Percentiles rank a stretch among this genome's conserved stretches.
phyloP scores from a whole-genome alignment of 1,140 invertebrate genomes.

The Drosophila sechellia region DNA sequence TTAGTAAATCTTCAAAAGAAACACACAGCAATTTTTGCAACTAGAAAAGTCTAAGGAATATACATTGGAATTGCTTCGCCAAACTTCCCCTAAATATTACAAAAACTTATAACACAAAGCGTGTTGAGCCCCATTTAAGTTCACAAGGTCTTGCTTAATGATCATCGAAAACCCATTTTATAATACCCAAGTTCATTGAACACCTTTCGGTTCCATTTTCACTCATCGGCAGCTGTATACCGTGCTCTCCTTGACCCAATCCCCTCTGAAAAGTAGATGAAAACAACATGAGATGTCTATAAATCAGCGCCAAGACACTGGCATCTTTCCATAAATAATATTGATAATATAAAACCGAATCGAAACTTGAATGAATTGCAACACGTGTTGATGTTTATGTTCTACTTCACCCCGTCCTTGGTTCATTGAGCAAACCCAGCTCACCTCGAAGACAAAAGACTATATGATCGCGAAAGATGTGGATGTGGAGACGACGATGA shows the following conservation, averaged over 20 bases:
- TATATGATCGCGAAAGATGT: slow-evolving; percentile 66
- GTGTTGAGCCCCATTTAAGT: not conserved
- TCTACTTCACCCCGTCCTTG: slow-evolving; percentile 21
- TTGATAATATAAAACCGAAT: slow-evolving; percentile 50
- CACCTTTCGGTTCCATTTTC: slow-evolving; percentile 23
- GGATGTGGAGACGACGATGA: slow-evolving; percentile 41
- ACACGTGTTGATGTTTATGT: slow-evolving; percentile 66
- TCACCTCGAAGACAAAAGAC: slow-evolving; percentile 42
- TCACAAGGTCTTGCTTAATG: slow-evolving; percentile 5
- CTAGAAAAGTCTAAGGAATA: not conserved
- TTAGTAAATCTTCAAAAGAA: too few relatives aligned
- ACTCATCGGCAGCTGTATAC: slow-evolving; percentile 26
- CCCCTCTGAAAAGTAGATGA: not conserved
- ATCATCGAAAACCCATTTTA: slow-evolving; percentile 20
- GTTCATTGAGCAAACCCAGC: slow-evolving; percentile 67
- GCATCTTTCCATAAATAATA: slow-evolving; percentile 68
- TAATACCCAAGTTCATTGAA: slow-evolving; percentile 25
- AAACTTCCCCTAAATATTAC: not conserved
- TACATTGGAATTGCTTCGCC: not conserved
- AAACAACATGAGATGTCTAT: slow-evolving; percentile 39
- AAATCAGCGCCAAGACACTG: slow-evolving; percentile 68
- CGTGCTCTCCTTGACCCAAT: slow-evolving; percentile 71
- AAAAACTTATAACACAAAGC: not conserved
- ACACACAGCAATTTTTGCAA: not conserved
- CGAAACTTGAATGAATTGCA: slow-evolving; percentile 75